Conservation (phyloP, 2,888 invertebrate genomes). For the Helobdella robusta region DNA sequence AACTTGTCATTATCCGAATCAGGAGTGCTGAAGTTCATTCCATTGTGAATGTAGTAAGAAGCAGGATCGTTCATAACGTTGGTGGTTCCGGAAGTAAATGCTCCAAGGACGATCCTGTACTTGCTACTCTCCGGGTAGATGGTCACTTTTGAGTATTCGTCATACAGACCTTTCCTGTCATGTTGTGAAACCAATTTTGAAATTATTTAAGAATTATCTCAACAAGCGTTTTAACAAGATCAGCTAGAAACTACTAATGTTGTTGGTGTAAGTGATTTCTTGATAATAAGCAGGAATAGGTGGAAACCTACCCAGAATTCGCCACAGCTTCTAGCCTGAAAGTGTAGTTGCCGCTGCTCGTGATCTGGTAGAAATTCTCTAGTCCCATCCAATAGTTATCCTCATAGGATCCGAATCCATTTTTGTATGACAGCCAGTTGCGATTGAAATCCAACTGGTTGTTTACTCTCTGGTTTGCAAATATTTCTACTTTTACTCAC, state of each 20-base stretch:
- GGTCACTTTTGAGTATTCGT: too few relatives aligned
- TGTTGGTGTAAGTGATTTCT: too few relatives aligned
- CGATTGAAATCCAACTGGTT: too few relatives aligned
- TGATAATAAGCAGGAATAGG: neutral
- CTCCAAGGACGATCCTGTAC: neutral
- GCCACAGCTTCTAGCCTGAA: neutral
- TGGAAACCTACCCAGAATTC: neutral
- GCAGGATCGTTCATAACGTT: neutral
- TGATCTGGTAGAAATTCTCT: neutral
- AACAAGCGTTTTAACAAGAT: too few relatives aligned
- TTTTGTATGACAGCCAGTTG: constrained; percentile 1
- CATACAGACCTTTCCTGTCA: too few relatives aligned
- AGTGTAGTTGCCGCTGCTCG: neutral
- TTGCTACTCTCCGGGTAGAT: neutral
- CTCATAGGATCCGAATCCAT: neutral
- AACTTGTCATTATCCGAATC: neutral
- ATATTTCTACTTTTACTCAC: too few relatives aligned
- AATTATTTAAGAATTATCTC: too few relatives aligned
- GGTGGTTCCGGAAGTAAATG: neutral
- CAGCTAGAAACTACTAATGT: too few relatives aligned
- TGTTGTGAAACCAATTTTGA: too few relatives aligned
- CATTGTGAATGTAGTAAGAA: neutral
- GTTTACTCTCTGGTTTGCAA: too few relatives aligned
- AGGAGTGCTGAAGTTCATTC: neutral
- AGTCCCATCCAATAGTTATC: neutral